phyloP scores from a whole-genome alignment of 2,888 invertebrate genomes.

The Pristionchus entomophagus region DNA sequence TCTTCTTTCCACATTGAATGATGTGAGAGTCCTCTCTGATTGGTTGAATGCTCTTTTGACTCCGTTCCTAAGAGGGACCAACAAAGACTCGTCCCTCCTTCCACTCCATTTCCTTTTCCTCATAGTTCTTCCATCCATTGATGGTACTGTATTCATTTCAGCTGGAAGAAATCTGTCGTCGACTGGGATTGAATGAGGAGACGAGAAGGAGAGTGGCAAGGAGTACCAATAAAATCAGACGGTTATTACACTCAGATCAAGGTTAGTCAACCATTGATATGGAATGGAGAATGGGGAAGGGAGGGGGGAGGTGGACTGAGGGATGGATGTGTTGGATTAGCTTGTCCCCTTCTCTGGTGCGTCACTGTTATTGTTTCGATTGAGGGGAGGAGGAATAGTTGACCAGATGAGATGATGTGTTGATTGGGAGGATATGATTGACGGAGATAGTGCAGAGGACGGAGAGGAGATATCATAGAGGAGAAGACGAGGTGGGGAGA shows the following conservation, averaged over 20 bases:
- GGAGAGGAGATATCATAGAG: not conserved
- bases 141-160: not conserved
- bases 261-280: not conserved
- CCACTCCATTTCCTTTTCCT: slow-evolving; percentile 9
- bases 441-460: slow-evolving; percentile 13
- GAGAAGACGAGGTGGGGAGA: no score
- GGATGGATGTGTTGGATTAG: not conserved
- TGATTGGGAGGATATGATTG: slow-evolving; percentile 14
- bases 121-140: slow-evolving; percentile 12
- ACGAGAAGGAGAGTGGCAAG: not conserved
- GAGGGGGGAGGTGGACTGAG: not conserved
- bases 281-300: not conserved
- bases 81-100: not conserved
- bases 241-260: slow-evolving; percentile 19
- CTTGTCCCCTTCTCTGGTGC: not conserved
- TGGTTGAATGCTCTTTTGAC: not conserved
- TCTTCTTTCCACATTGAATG: not conserved
- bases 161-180: slow-evolving; percentile 32
- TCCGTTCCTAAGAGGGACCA: not conserved
- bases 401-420: not conserved
- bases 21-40: not conserved
- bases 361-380: not conserved
- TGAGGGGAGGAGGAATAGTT: not conserved
- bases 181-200: slow-evolving; percentile 44
- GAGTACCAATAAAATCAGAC: slow-evolving; percentile 22